phyloP scores from a whole-genome alignment of 1,140 invertebrate species.

The Sitodiplosis mosellana region DNA sequence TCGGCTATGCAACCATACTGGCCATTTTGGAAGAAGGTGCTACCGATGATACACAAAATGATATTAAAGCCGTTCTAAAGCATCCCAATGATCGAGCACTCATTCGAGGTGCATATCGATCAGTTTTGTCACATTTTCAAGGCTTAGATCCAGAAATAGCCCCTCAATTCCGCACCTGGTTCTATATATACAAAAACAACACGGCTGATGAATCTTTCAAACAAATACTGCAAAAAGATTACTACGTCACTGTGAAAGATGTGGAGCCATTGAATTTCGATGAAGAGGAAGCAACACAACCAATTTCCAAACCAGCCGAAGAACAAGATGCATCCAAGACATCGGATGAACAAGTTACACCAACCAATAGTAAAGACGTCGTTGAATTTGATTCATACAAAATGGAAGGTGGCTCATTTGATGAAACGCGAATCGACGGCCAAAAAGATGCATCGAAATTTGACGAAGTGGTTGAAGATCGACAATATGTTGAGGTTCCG shows the following conservation, averaged over 20 bases:
- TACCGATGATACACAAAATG: slow-evolving; percentile 32
- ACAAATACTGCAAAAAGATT: slow-evolving; percentile 33
- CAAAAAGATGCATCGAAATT: slow-evolving; percentile 22
- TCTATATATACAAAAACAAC: slow-evolving; percentile 43
- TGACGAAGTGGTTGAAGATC: slow-evolving; percentile 22
- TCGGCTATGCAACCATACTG: slow-evolving; percentile 37
- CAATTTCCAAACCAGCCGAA: background rate
- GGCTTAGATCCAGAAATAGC: slow-evolving; percentile 19
- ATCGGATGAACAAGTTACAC: background rate
- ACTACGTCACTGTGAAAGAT: slow-evolving; percentile 37
- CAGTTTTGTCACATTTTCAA: slow-evolving; percentile 5
- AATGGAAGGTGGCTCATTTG: slow-evolving; percentile 1
- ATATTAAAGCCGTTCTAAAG: slow-evolving; percentile 32
- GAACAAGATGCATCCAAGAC: background rate
- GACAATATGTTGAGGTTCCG: slow-evolving; percentile 25
- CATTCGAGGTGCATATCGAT: background rate
- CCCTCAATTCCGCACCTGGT: slow-evolving; percentile 41
- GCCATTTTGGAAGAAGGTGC: slow-evolving; percentile 39
- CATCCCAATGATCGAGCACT: slow-evolving; percentile 27
- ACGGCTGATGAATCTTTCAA: slow-evolving; percentile 36
- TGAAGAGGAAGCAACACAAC: slow-evolving; percentile 4
- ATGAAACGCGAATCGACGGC: slow-evolving; percentile 11
- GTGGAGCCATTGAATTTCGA: slow-evolving; percentile 28
- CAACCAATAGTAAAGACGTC: slow-evolving; percentile 22
- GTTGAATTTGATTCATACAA: slow-evolving; percentile 19